Evolutionary conservation across 1,140 invertebrate species (phyloP), one percentile per base, ranked within the genome.

Genomic region (Rhagoletis zephyria): DNA sequence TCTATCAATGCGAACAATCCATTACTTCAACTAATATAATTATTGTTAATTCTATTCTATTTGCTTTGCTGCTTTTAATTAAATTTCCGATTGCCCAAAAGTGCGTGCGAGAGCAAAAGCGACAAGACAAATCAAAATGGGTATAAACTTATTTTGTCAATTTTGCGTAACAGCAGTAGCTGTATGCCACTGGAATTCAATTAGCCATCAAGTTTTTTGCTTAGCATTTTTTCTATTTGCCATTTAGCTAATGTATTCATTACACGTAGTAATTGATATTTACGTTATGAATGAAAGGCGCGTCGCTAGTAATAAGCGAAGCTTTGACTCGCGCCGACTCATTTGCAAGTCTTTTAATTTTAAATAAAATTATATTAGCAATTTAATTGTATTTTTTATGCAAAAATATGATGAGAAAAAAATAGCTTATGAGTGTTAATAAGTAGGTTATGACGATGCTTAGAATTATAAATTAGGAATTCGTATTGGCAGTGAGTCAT

Each of bases 11-110:
- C 12, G 2, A 40, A 30, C 65, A 67, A 45, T 48, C 67, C 67
- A 74, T 74, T 74, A 48, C 42, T 48, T 42, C 67, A 12, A 74
- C 42, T 74, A 74, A 74, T 74, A 74, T 74, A 74, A 74, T 74
- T 74, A 74, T 74, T 42, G 12, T 74, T 74, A 40, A 42, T n/a
- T 30, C 16, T 42, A 74, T 74, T 48, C 67, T 10, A 45, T 74
- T 74, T 48, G 67, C 42, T 48, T 45, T 4, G 30, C 16, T 74
- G 40, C 67, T 45, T 74, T 74, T 74, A 74, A 74, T 74, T 74
- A 6, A 74, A 74, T 74, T 74, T 42, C 12, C 59, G 51, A 12
- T 10, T 45, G 67, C 42, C 67, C 67, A 74, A 74, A 74, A 74
- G 67, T 74, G 67, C 40, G 67, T 74, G 67, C 40, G 67, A 74